phyloP scores from a whole-genome alignment of 2,797 vertebrate species.

The Enteromius afrohamiltoni region DNA sequence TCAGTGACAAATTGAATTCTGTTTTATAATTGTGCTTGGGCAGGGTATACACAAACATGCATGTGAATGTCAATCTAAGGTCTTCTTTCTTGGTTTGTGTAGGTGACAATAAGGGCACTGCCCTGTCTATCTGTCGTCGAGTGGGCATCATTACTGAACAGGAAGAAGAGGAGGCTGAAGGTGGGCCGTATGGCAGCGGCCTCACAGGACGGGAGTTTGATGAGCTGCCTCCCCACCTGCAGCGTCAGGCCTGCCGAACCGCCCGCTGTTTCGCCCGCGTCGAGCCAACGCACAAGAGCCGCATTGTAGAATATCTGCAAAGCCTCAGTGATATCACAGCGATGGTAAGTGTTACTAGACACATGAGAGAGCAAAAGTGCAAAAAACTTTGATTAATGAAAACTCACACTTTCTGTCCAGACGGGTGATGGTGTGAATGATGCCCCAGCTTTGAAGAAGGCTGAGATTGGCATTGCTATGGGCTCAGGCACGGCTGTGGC shows the following conservation, averaged over 20 bases:
- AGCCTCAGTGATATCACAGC: slow-evolving; percentile 81
- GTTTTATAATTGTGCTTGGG: background rate
- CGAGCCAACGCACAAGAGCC: slow-evolving; percentile 82
- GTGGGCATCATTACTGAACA: slow-evolving; percentile 83
- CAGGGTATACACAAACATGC: background rate
- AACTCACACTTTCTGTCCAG: slow-evolving; percentile 59
- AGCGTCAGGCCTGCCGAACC: slow-evolving; percentile 77
- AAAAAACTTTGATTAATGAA: background rate
- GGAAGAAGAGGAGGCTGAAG: slow-evolving; percentile 76
- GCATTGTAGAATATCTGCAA: slow-evolving; percentile 83
- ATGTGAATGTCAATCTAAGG: background rate
- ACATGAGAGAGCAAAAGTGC: background rate
- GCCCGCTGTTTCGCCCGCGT: slow-evolving; percentile 79
- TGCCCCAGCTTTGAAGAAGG: slow-evolving; percentile 80
- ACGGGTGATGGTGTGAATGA: slow-evolving; percentile 83
- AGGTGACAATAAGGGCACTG: slow-evolving; percentile 84
- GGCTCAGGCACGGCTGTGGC: slow-evolving; percentile 81
- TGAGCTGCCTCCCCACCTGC: slow-evolving; percentile 78
- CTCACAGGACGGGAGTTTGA: slow-evolving; percentile 82
- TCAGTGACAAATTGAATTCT: background rate
- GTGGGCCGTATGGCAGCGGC: slow-evolving; percentile 63
- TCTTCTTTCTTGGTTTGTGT: slow-evolving; percentile 22
- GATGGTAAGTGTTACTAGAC: slow-evolving; percentile 71
- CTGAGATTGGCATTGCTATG: slow-evolving; percentile 83
- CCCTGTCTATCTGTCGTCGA: slow-evolving; percentile 81